Conservation (phyloP, 2,113 vertebrate genomes). For the Solea senegalensis region DNA sequence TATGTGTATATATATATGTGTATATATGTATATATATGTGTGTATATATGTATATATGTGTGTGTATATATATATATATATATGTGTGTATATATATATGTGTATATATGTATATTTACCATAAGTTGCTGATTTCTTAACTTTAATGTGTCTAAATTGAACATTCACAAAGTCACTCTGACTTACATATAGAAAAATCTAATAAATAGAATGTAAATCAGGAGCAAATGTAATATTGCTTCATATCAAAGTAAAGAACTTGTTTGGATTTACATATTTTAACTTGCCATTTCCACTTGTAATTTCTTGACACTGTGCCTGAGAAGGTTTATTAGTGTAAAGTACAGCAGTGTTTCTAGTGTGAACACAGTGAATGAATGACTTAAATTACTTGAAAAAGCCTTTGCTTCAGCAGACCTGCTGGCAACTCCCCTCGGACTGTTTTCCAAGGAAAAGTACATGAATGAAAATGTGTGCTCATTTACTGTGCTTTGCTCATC, state of each 20-base stretch:
- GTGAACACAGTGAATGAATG: constrained; percentile 35
- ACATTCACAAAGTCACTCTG: not conserved
- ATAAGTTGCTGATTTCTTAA: not conserved
- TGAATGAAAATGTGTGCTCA: constrained; percentile 47
- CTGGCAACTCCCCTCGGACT: constrained; percentile 47
- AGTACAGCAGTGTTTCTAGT: constrained; percentile 17
- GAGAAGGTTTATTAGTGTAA: constrained; percentile 1
- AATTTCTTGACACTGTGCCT: not conserved
- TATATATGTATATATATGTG: no score
- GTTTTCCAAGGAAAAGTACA: constrained; percentile 47
- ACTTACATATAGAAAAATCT: not conserved
- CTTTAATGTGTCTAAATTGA: not conserved
- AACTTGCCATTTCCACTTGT: not conserved
- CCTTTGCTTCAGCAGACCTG: constrained; percentile 38
- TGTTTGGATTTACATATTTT: constrained; percentile 12
- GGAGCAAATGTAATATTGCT: not conserved
- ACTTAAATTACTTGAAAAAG: constrained; percentile 32
- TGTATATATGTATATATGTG: no score
- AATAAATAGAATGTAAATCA: constrained; percentile 1
- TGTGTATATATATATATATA: no score
- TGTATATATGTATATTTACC: no score
- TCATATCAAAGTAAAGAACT: constrained; percentile 1
- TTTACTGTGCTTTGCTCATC: constrained; percentile 41
- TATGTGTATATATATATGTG: no score
- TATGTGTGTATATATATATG: no score